Percentiles rank a stretch among this genome's conserved stretches.
Evolutionary conservation across 2,113 vertebrate genomes (phyloP).

Genomic region (Chrysochloris asiatica): DNA sequence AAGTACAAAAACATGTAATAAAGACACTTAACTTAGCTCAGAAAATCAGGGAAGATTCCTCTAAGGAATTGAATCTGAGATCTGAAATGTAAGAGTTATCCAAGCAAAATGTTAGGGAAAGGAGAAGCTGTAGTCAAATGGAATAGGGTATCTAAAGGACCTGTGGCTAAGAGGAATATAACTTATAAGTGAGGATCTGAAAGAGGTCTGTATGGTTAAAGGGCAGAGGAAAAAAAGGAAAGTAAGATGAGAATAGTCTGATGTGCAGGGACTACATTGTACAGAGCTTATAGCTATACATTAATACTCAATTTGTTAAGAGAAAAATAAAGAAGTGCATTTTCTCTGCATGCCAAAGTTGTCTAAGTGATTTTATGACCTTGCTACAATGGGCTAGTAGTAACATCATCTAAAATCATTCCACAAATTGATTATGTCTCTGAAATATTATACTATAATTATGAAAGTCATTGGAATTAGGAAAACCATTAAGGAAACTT

Average conservation of each 20-base stretch:
- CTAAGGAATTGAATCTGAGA: background rate
- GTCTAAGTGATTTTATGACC: background rate
- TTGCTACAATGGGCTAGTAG: background rate
- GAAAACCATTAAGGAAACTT: background rate
- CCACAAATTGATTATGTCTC: background rate
- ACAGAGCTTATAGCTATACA: background rate
- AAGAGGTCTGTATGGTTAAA: background rate
- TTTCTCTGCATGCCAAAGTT: background rate
- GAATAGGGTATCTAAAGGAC: background rate
- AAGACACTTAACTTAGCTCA: background rate
- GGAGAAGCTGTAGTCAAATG: background rate
- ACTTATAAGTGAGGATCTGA: background rate
- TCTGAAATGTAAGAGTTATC: background rate
- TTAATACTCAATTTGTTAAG: background rate
- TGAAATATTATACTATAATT: background rate
- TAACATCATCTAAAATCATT: background rate
- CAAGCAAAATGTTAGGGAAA: background rate
- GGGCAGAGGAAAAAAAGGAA: background rate
- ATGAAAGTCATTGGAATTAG: background rate
- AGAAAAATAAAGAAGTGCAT: background rate
- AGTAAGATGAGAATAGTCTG: background rate
- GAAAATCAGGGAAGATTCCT: background rate
- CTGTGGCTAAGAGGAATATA: background rate
- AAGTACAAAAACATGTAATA: background rate
- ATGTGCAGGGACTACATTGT: background rate